phyloP scores from a whole-genome alignment of 1,140 invertebrate species.

The Dendroctonus ponderosae region DNA sequence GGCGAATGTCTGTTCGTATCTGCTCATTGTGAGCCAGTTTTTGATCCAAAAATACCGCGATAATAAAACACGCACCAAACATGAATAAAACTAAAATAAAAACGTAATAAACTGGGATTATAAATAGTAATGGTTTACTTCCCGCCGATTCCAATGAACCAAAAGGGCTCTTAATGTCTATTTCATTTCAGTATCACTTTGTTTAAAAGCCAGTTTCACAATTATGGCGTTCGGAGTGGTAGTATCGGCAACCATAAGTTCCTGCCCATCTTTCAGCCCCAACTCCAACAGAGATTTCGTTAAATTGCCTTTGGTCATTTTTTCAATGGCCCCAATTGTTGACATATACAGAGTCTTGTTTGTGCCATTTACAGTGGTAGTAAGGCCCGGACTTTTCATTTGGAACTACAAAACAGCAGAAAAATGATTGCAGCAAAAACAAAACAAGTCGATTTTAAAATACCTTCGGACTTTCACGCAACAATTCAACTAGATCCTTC shows the following conservation, averaged over 20 bases:
- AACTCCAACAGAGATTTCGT: constrained; percentile 83
- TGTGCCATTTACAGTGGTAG: constrained; percentile 75
- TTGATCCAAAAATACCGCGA: no score
- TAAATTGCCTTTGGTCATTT: constrained; percentile 81
- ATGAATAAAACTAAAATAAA: no score
- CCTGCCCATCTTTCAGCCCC: constrained; percentile 75
- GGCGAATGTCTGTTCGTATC: no score
- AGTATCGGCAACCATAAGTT: constrained; percentile 85
- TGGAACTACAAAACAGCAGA: constrained; percentile 57
- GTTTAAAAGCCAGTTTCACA: constrained; percentile 63
- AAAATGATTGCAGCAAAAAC: not conserved
- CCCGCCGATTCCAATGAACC: no score
- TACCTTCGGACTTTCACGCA: constrained; percentile 66
- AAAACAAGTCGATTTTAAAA: not conserved
- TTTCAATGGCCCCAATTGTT: constrained; percentile 85
- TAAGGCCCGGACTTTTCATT: constrained; percentile 86
- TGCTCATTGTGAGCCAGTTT: no score
- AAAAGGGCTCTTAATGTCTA: constrained; percentile 5
- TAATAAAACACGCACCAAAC: no score
- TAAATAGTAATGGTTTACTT: no score
- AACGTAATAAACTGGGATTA: no score
- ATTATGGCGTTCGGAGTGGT: constrained; percentile 81
- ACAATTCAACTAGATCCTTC: constrained; percentile 77
- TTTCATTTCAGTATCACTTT: constrained; percentile 57
- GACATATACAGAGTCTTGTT: constrained; percentile 92